A percentile compares a stretch with the other conserved stretches of the same genome.
Evolutionary conservation across 2,888 invertebrate genomes (phyloP).

Genomic region (Hydrotaea diabolus): DNA sequence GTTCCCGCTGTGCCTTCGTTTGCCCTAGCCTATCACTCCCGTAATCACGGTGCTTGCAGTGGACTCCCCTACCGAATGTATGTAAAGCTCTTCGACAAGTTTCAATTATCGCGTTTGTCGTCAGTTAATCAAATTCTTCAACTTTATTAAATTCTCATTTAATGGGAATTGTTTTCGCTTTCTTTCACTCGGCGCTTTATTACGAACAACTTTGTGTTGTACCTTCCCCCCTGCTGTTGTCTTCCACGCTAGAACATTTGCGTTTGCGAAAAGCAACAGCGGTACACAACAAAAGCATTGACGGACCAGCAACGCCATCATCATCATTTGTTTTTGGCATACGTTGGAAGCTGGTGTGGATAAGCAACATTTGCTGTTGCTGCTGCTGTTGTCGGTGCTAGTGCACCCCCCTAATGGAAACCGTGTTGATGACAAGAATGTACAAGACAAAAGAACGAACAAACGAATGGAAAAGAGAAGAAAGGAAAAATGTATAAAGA

Average conservation of each 20-base stretch:
- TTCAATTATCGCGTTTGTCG: constrained; percentile 29
- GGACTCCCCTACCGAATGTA: no score
- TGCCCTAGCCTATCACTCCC: no score
- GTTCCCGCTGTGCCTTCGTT: no score
- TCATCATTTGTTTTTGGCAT: background rate
- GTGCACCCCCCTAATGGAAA: constrained; percentile 44
- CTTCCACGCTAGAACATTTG: background rate
- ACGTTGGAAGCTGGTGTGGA: background rate
- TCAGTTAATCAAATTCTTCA: constrained; percentile 28
- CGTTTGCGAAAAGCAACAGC: background rate
- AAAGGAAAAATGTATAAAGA: constrained; percentile 24
- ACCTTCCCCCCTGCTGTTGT: background rate
- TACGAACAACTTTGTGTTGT: background rate
- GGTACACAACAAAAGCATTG: background rate
- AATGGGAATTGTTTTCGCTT: constrained; percentile 35
- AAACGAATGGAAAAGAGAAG: background rate
- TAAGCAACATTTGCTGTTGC: background rate
- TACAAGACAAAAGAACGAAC: constrained; percentile 9
- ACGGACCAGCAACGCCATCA: constrained; percentile 3
- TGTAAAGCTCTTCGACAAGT: background rate
- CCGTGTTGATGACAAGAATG: constrained; percentile 39
- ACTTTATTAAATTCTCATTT: constrained; percentile 39
- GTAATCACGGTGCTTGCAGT: no score
- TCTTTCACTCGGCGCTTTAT: background rate
- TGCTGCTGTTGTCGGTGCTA: no score